Evolutionary conservation across 2,797 vertebrate genomes (phyloP).

Genomic region (Paguma larvata): DNA sequence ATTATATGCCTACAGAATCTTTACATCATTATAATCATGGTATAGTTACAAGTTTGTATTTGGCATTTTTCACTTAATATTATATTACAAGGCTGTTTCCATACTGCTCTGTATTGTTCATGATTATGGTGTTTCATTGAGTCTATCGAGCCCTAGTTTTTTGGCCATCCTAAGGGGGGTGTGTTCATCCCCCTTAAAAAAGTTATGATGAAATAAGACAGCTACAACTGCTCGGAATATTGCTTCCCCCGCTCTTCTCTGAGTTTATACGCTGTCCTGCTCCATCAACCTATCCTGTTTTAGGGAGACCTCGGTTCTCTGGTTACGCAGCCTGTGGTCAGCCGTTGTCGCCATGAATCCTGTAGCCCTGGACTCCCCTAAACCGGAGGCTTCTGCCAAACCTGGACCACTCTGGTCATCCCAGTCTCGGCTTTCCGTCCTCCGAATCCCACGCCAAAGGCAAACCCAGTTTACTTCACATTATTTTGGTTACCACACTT

Average conservation of each 20-base stretch:
- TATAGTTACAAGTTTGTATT: slow-evolving; percentile 59
- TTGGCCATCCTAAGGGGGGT: background rate
- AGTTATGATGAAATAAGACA: background rate
- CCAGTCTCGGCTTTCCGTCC: background rate
- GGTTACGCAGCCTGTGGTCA: background rate
- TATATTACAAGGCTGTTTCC: slow-evolving; percentile 33
- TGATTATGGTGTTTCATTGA: background rate
- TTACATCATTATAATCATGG: slow-evolving; percentile 49
- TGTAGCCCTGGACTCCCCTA: background rate
- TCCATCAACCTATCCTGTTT: background rate
- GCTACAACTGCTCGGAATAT: background rate
- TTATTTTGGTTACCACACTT: background rate
- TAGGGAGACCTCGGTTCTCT: background rate
- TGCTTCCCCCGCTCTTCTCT: background rate
- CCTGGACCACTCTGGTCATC: background rate
- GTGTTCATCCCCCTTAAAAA: background rate
- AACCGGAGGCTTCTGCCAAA: background rate
- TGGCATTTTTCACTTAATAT: slow-evolving; percentile 55
- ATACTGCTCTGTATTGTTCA: background rate
- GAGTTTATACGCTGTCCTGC: background rate
- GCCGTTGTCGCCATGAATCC: background rate
- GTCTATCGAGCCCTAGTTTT: slow-evolving; percentile 27
- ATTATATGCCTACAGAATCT: slow-evolving; percentile 19
- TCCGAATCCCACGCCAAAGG: background rate
- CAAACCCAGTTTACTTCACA: background rate